Base-by-base conservation (phyloP, 2,797 vertebrate genomes). In the Tolypeutes matacus region DNA sequence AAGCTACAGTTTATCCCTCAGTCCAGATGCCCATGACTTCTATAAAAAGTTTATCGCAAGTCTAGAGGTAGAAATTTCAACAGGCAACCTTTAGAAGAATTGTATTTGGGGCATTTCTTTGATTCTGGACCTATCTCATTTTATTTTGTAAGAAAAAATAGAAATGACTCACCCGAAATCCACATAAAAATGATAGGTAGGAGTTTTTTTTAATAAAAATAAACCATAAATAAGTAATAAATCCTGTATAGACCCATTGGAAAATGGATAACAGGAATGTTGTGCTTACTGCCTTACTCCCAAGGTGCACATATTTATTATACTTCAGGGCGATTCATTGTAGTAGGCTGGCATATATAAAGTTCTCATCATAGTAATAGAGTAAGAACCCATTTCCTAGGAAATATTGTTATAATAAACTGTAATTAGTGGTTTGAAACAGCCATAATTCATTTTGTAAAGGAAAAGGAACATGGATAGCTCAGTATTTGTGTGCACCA, bases 221-320 rank as follows among this genome's bases (percentile, higher is more conserved):
- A 93, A 91, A 1, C 91, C 95, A 95, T 96, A 97, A 97, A 94
- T 97, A 95, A 93, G 1, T 91, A 96, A 97, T 97, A 97, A 97
- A 97, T 97, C 93, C 97, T 96, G 80, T 31, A 92, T 14, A 95
- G 95, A 60, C 96, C 92, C 92, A 92, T 96, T 97, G 92, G 97
- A 97, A 82, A 82, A 95, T 97, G 96, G 89, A 87, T 92, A 96
- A 97, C 95, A 97, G 80, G 98, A 97, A 96, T 97, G 86, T 95
- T 95, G 78, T 95, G 92, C 97, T 98, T 88, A 96, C 90, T 88
- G 96, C 94, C 78, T 89, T 77, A 39, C 86, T 98, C 96, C 93
- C 80, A 86, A 96, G 96, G 77, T 82, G 49, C 36, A 96, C 96
- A 94, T 97, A 96, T 97, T 97, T 97, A 96, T 97, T 98, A 96